Conservation (phyloP, 2,888 invertebrate species). For the Drosophila mimetica region DNA sequence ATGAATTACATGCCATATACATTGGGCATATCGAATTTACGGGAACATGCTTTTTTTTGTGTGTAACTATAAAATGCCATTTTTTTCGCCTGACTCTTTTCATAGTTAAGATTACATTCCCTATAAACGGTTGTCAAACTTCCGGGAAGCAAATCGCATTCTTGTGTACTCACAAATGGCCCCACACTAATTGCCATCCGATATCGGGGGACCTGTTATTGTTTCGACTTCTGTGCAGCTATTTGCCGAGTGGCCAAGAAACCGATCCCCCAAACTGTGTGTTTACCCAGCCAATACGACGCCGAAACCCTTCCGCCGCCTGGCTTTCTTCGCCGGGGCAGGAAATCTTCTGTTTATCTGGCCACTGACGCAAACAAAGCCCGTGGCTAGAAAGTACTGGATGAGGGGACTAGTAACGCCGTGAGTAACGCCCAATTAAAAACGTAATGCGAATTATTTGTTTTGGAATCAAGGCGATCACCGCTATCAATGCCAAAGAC, state of each 20-base stretch:
- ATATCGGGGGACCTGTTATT: conserved; percentile 17
- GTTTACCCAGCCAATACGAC: conserved; percentile 22
- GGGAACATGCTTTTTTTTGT: no score
- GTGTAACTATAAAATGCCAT: no score
- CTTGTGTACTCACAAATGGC: conserved; percentile 8
- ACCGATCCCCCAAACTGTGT: conserved; percentile 11
- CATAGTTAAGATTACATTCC: not conserved
- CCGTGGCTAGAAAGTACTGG: conserved; percentile 6
- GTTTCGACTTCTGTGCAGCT: conserved; percentile 16
- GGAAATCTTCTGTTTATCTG: conserved; percentile 47
- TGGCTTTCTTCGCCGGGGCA: not conserved
- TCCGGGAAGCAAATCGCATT: conserved; percentile 13
- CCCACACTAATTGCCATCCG: conserved; percentile 12
- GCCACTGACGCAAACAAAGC: conserved; percentile 48
- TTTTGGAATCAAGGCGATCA: conserved; percentile 43
- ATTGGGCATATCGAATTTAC: no score
- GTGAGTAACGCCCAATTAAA: conserved; percentile 54
- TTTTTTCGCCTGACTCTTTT: no score
- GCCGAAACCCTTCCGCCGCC: conserved; percentile 5
- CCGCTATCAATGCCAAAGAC: conserved; percentile 48
- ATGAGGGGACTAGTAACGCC: not conserved
- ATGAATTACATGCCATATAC: no score
- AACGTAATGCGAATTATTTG: conserved; percentile 49
- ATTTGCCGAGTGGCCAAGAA: conserved; percentile 14
- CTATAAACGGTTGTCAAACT: not conserved